Evolutionary conservation across 2,797 vertebrate species (phyloP).

Genomic region (Coluber constrictor): DNA sequence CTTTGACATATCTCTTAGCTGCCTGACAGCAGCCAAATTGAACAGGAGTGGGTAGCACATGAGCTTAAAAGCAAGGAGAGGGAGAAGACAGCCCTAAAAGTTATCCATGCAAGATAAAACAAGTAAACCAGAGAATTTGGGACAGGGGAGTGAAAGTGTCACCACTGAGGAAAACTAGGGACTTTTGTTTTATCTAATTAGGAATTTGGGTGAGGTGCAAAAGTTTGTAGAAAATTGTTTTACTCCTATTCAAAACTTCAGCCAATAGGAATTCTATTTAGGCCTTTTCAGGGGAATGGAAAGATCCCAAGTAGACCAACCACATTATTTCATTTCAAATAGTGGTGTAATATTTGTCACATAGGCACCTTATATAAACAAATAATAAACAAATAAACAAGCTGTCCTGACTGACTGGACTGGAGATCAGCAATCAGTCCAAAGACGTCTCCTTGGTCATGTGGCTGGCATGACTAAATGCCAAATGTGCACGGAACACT

Average conservation of each 20-base stretch:
- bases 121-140: not conserved
- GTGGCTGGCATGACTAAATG: no score
- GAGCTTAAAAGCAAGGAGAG: not conserved
- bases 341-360: not conserved
- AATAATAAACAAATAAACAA: not conserved
- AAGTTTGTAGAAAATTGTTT: no score
- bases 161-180: not conserved
- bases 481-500: no score
- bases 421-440: no score
- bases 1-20: not conserved
- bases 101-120: not conserved
- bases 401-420: not conserved
- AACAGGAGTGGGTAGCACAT: not conserved
- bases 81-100: not conserved
- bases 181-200: not conserved
- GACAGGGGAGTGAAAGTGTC: not conserved
- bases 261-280: not conserved
- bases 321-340: not conserved
- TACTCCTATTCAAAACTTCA: no score
- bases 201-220: not conserved
- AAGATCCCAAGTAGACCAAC: not conserved
- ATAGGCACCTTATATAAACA: not conserved
- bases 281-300: not conserved
- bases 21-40: constrained; percentile 14
- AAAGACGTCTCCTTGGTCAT: no score